These are phyloP conservation scores for Trissolcus basalis DNA, from an alignment of 1,140 invertebrate species.

Conservation along the genomic window DNA sequence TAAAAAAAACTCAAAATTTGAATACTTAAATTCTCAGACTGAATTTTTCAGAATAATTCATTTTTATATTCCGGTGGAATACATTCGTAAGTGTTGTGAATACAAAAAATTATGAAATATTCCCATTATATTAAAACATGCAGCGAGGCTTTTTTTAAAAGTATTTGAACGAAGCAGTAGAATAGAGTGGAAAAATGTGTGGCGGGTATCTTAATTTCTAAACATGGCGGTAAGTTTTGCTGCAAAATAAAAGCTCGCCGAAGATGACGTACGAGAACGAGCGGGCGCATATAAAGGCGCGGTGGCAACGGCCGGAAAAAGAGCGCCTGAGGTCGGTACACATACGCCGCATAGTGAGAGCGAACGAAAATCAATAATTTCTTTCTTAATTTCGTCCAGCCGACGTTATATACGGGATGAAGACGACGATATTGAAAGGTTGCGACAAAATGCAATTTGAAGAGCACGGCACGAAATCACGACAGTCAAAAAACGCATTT, in stretches of 20 bases:
- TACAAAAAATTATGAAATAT: too few species aligned
- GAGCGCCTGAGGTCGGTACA: slow-evolving; percentile 57
- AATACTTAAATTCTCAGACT: too few species aligned
- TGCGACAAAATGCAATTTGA: slow-evolving; percentile 59
- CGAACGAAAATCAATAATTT: slow-evolving; percentile 62
- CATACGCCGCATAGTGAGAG: slow-evolving; percentile 46
- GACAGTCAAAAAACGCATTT: slow-evolving; percentile 39
- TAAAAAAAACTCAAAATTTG: too few species aligned
- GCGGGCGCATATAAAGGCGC: slow-evolving; percentile 50
- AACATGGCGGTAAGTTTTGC: slow-evolving; percentile 23
- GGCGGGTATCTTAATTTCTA: slow-evolving; percentile 47
- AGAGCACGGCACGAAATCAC: slow-evolving; percentile 43
- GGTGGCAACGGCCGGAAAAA: slow-evolving; percentile 55
- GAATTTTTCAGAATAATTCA: too few species aligned
- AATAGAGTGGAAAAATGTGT: slow-evolving; percentile 27
- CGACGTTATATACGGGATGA: slow-evolving; percentile 27
- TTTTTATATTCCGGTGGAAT: too few species aligned
- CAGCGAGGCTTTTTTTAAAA: neutral
- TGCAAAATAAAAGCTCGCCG: slow-evolving; percentile 46
- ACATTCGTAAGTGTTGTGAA: too few species aligned
- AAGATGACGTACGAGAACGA: slow-evolving; percentile 55
- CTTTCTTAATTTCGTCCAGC: slow-evolving; percentile 60
- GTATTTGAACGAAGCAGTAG: slow-evolving; percentile 3
- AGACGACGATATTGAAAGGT: slow-evolving; percentile 57
- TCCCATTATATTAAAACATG: too few species aligned